Evolutionary conservation across 2,888 invertebrate genomes (phyloP).

Genomic region (Plemyria rubiginata): DNA sequence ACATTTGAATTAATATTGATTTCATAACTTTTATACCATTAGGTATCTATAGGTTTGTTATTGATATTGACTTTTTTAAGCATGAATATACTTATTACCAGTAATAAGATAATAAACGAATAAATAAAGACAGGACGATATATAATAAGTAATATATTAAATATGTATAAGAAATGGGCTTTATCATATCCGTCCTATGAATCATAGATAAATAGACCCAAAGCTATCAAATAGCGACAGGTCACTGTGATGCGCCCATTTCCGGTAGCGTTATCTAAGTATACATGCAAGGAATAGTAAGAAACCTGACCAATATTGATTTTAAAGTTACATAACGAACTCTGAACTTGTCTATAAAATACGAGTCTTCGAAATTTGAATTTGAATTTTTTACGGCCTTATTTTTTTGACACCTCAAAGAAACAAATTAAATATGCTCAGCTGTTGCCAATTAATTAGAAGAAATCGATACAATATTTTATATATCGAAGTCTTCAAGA

Average conservation of each 20-base stretch:
- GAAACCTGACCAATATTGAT: no score
- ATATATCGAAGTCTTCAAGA: no score
- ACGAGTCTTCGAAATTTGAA: no score
- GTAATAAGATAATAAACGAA: neutral
- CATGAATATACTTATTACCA: no score
- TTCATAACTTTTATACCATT: conserved; percentile 6
- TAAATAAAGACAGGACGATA: neutral
- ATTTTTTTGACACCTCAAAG: no score
- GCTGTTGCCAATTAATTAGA: no score
- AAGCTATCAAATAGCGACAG: neutral
- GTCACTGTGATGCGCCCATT: conserved; percentile 1
- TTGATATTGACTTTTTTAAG: neutral
- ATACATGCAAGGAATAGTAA: neutral
- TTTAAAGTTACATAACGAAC: no score
- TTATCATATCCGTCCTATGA: conserved; percentile 17
- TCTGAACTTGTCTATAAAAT: no score
- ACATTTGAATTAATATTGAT: conserved; percentile 29
- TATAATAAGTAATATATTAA: conserved; percentile 19
- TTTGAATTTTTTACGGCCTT: no score
- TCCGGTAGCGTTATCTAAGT: conserved; percentile 3
- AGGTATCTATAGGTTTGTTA: neutral
- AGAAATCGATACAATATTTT: no score
- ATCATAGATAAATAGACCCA: conserved; percentile 18
- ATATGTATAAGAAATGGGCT: conserved; percentile 5
- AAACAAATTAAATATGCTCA: no score